A percentile compares a stretch with the other conserved stretches of the same genome.
phyloP scores from a whole-genome alignment of 2,888 invertebrate genomes.

The Rhabditophanes sp. region DNA sequence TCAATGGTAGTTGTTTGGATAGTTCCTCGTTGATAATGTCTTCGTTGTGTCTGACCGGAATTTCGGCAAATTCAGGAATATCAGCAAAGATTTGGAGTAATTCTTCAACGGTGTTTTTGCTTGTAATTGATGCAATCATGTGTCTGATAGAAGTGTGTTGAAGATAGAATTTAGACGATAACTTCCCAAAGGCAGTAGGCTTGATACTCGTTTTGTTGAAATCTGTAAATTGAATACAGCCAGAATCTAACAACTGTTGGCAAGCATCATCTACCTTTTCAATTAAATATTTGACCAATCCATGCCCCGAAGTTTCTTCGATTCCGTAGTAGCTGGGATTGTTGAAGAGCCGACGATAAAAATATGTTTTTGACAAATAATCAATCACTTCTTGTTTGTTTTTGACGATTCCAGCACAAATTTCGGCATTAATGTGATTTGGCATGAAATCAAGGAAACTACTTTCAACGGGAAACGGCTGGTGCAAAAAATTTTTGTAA shows the following conservation, averaged over 20 bases:
- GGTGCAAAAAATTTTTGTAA: constrained; percentile 94
- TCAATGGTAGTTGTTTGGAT: constrained; percentile 9
- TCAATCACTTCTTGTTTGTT: constrained; percentile 80
- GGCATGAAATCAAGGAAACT: constrained; percentile 73
- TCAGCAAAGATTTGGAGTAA: constrained; percentile 62
- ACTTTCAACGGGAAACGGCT: constrained; percentile 88
- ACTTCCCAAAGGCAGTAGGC: constrained; percentile 68
- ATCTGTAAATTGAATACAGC: constrained; percentile 53
- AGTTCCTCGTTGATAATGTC: constrained; percentile 70
- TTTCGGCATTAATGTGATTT: constrained; percentile 90
- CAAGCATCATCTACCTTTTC: constrained; percentile 64
- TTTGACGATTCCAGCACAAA: constrained; percentile 76
- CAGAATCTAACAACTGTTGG: constrained; percentile 57
- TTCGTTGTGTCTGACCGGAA: constrained; percentile 94
- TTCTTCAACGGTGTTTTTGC: constrained; percentile 56
- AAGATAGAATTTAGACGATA: constrained; percentile 89
- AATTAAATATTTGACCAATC: constrained; percentile 57
- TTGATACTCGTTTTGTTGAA: too few relatives aligned
- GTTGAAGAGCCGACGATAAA: constrained; percentile 56
- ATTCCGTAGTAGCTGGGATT: constrained; percentile 61
- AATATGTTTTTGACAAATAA: constrained; percentile 95
- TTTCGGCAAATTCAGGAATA: constrained; percentile 69
- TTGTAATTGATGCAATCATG: constrained; percentile 58
- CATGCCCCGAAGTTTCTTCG: constrained; percentile 52
- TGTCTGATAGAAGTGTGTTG: constrained; percentile 75